Conservation (phyloP, 2,888 invertebrate species). For the Nomada flava region DNA sequence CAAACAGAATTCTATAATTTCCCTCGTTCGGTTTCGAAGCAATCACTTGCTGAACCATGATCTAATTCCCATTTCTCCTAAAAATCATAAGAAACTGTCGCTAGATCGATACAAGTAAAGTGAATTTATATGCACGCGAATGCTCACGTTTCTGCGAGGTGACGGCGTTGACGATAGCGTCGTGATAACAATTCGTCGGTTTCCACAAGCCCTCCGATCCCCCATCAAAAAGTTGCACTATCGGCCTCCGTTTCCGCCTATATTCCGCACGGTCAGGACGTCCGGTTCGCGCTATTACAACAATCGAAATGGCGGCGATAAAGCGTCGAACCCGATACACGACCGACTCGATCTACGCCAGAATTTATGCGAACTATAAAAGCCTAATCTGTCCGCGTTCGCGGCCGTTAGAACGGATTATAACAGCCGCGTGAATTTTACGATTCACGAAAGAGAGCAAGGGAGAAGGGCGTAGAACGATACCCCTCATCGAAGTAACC, state of each 20-base stretch:
- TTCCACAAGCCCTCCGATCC: slow-evolving; percentile 39
- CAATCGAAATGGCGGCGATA: slow-evolving; percentile 55
- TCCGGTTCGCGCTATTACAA: slow-evolving; percentile 46
- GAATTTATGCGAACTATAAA: slow-evolving; percentile 57
- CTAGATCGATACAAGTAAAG: slow-evolving; percentile 33
- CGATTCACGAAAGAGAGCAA: slow-evolving; percentile 9
- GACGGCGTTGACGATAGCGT: slow-evolving; percentile 37
- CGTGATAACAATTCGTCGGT: slow-evolving; percentile 20
- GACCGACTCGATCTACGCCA: slow-evolving; percentile 1
- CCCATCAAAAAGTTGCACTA: slow-evolving; percentile 29
- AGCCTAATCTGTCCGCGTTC: slow-evolving; percentile 57
- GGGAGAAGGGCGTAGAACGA: not conserved
- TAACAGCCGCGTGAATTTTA: slow-evolving; percentile 48
- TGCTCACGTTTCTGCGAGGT: slow-evolving; percentile 43
- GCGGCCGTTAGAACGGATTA: slow-evolving; percentile 46
- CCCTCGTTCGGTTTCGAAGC: slow-evolving; percentile 3
- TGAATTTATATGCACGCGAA: slow-evolving; percentile 64
- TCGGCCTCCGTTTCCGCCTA: slow-evolving; percentile 23
- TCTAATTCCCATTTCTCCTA: slow-evolving; percentile 17
- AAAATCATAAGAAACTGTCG: slow-evolving; percentile 39
- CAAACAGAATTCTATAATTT: slow-evolving; percentile 34
- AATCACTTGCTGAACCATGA: slow-evolving; percentile 10
- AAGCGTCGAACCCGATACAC: slow-evolving; percentile 30
- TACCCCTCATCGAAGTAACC: slow-evolving; percentile 18
- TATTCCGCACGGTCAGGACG: slow-evolving; percentile 14